Evolutionary conservation across 1,140 invertebrate genomes (phyloP), one percentile per base, ranked within the genome.

Genomic region (Harpegnathos saltator): DNA sequence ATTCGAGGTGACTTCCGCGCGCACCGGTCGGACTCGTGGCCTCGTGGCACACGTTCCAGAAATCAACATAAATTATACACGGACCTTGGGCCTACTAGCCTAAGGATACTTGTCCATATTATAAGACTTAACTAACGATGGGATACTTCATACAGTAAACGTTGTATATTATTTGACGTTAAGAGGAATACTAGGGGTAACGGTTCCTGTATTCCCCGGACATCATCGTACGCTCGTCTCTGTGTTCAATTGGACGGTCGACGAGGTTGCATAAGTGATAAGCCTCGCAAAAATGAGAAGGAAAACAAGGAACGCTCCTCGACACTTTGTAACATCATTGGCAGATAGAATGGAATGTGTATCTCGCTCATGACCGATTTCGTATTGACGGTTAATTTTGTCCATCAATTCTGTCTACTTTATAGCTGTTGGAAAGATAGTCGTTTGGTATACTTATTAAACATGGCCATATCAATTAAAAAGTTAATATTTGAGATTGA

Each of bases 121-220:
- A 94, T 93, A 94, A 94, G 93, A 94, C 93, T 94, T 94, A 93
- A 94, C 90, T 92, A 93, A 90, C 88, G 90, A 93, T 93, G 92
- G 59, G 89, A 93, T 92, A 93, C 90, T 93, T 92, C 88, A 91
- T 91, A 93, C 87, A 88, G 85, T 93, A 91, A 92, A 92, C 90
- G 87, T 89, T 94, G 90, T 93, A 93, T 90, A 93, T 93, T 94
- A 94, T 92, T 94, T 92, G 90, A 90, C 89, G 90, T 91, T 93
- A 90, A 88, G 38, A 44, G 88, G 65, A 89, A 90, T 82, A 89
- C 83, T 88, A 89, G 88, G 84, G 71, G 92, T 92, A 92, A 93
- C 92, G 86, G 90, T 91, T 92, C 87, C 92, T 92, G 90, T 90
- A 93, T 94, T 94, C 88, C 89, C 91, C 90, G 87, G 82, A 92